A percentile compares a stretch with the other conserved stretches of the same genome.
phyloP scores from a whole-genome alignment of 2,113 vertebrate species.

The Mormoops blainvillei region DNA sequence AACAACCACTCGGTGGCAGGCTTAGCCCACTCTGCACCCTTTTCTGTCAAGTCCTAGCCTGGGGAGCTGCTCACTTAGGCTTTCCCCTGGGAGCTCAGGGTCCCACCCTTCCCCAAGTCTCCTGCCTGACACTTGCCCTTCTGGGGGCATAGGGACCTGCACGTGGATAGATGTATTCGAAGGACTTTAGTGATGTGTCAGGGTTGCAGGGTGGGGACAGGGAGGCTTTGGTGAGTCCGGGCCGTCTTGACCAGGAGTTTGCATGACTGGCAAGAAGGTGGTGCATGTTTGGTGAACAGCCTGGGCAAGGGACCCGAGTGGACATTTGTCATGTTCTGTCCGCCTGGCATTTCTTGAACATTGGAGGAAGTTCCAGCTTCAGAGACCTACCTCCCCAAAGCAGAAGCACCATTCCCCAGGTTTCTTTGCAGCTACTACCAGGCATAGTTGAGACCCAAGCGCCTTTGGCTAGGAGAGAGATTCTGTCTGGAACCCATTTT shows the following conservation, averaged over 20 bases:
- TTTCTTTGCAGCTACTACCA: background rate
- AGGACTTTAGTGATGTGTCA: background rate
- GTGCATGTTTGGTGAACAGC: background rate
- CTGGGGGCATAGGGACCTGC: background rate
- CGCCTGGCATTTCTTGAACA: background rate
- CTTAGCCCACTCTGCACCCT: background rate
- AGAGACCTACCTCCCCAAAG: background rate
- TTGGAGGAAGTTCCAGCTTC: background rate
- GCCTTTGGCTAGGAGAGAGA: background rate
- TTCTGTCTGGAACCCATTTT: background rate
- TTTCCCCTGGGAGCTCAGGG: background rate
- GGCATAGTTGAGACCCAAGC: background rate
- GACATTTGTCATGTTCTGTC: background rate
- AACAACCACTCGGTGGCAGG: slow-evolving; percentile 31
- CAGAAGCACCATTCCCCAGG: background rate
- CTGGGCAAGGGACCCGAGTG: background rate
- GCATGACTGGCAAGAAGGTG: background rate
- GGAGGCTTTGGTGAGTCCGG: background rate
- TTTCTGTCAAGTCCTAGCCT: background rate
- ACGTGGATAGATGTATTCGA: rapidly evolving
- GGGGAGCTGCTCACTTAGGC: rapidly evolving
- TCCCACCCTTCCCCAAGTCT: too few relatives aligned
- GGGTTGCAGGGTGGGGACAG: too few relatives aligned
- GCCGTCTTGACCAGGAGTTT: too few relatives aligned
- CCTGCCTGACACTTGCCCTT: background rate